Evolutionary conservation across 2,113 vertebrate genomes (phyloP).

Genomic region (human): GRCh38 chrX:110772501-110773000

Average conservation of each 20-base stretch:
- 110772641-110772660: no score
- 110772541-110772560: no score
- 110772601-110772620: no score
- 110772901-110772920: background rate
- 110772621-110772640: no score
- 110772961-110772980: background rate
- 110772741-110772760: background rate
- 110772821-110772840: background rate
- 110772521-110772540: no score
- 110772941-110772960: background rate
- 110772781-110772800: background rate
- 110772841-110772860: background rate
- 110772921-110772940: background rate
- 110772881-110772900: slow-evolving; percentile 1
- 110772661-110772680: background rate
- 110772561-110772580: no score
- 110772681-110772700: background rate
- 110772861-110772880: background rate
- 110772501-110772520: no score
- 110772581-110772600: no score
- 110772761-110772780: slow-evolving; percentile 27
- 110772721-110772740: background rate
- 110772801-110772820: background rate
- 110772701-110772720: background rate
- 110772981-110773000: background rate